Percentiles rank a stretch among this genome's conserved stretches.
Evolutionary conservation across 2,113 vertebrate genomes (phyloP).

Genomic region (Raphicerus campestris): DNA sequence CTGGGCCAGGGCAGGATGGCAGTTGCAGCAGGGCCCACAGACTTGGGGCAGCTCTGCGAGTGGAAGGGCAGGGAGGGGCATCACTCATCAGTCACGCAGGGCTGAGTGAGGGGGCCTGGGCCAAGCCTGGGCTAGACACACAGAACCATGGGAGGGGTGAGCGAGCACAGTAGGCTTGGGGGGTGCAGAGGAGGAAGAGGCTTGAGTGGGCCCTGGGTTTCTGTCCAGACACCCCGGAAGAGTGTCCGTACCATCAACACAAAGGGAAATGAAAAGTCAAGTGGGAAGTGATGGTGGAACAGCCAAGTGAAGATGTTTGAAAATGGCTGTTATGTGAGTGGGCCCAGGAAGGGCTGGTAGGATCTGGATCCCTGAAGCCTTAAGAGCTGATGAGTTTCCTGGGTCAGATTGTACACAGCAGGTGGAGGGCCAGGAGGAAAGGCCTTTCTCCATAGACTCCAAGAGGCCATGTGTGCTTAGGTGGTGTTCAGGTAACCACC

Average conservation of each 20-base stretch:
- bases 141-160: not conserved
- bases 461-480: rapidly evolving
- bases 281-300: not conserved
- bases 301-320: not conserved
- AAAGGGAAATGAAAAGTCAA: not conserved
- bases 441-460: not conserved
- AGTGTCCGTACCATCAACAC: not conserved
- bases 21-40: not conserved
- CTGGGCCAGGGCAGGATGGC: not conserved
- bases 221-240: not conserved
- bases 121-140: not conserved
- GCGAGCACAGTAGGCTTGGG: not conserved
- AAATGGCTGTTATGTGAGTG: not conserved
- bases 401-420: not conserved
- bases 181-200: not conserved
- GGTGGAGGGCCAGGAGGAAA: not conserved
- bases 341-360: not conserved
- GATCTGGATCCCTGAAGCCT: not conserved
- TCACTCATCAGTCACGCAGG: not conserved
- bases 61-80: not conserved
- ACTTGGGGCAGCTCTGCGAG: not conserved
- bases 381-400: not conserved
- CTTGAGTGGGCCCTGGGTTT: not conserved
- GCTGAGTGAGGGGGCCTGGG: not conserved
- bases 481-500: not conserved